Evolutionary conservation across 2,113 vertebrate species (phyloP).

Genomic region (Microcebus lehilahytsara): DNA sequence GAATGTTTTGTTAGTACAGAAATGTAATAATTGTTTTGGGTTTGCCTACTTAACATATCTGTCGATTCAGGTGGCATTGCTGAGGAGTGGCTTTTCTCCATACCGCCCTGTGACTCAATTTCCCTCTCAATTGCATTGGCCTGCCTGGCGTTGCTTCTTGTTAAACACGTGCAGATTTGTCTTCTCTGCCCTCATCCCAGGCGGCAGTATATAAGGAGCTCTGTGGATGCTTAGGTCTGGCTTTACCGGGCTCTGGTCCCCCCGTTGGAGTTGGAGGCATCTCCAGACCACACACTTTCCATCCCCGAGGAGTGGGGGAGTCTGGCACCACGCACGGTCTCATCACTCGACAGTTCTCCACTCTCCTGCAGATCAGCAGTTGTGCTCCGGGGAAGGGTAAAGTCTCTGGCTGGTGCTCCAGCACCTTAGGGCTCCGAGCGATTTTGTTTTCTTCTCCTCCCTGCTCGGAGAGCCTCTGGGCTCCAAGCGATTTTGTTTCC

Average conservation of each 20-base stretch:
- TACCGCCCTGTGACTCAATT: background rate
- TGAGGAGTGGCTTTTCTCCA: background rate
- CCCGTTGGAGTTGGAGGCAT: background rate
- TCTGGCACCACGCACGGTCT: background rate
- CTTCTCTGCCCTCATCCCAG: background rate
- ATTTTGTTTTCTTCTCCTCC: background rate
- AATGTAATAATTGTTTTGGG: background rate
- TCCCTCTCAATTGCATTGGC: background rate
- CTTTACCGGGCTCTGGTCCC: background rate
- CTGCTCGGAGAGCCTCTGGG: background rate
- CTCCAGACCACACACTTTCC: background rate
- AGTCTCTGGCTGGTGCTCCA: background rate
- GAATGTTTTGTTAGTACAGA: background rate
- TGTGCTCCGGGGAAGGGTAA: background rate
- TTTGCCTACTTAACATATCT: background rate
- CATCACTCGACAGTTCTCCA: background rate
- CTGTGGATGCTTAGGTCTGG: background rate
- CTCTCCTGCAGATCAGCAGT: background rate
- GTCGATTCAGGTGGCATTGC: background rate
- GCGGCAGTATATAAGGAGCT: background rate
- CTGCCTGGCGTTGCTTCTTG: background rate
- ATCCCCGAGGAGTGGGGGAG: background rate
- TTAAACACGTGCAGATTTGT: background rate
- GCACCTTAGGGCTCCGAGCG: background rate
- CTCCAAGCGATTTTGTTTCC: background rate